Percentiles rank a stretch among this genome's conserved stretches.
These are phyloP conservation scores for Piprites chloris DNA, from an alignment of 2,113 vertebrate species.

Conservation along the genomic window DNA sequence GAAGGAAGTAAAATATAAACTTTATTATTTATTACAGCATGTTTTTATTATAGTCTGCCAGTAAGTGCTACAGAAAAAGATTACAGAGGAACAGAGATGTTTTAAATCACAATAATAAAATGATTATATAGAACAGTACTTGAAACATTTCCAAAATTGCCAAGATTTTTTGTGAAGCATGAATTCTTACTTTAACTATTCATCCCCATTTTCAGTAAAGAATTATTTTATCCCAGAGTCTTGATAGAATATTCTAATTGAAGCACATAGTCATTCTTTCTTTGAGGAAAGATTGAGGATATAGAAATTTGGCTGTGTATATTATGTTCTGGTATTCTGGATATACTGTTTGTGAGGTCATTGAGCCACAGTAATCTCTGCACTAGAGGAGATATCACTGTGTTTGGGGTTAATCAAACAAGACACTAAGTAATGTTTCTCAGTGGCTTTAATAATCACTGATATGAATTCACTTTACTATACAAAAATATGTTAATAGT, in stretches of 20 bases:
- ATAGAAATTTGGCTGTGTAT: neutral
- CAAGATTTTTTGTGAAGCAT: neutral
- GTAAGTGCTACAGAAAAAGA: neutral
- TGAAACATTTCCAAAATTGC: neutral
- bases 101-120: neutral
- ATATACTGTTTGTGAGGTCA: neutral
- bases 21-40: neutral
- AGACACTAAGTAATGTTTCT: neutral
- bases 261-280: neutral
- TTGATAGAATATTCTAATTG: neutral
- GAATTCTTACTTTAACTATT: neutral
- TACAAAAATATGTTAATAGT: neutral
- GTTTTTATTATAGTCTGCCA: neutral
- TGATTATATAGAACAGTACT: neutral
- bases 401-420: neutral
- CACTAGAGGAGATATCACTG: neutral
- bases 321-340: neutral
- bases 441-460: neutral
- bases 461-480: neutral
- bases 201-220: neutral
- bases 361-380: neutral
- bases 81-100: neutral
- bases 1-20: neutral
- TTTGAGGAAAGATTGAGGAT: neutral
- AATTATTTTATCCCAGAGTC: neutral